Conservation (phyloP, 2,888 invertebrate species). For the Graphium colonna region DNA sequence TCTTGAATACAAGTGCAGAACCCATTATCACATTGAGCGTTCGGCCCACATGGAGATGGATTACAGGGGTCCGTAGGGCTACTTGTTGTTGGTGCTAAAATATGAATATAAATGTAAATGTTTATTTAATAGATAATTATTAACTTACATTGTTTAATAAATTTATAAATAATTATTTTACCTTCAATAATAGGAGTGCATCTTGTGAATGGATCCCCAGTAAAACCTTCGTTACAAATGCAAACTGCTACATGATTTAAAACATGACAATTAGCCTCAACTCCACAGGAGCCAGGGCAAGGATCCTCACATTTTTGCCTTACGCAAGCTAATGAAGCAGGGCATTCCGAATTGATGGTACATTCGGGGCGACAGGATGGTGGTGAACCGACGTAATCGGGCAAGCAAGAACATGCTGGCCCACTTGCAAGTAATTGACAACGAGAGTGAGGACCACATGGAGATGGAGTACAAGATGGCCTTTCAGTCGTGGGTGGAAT, state of each 20-base stretch:
- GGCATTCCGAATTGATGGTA: slow-evolving; percentile 88
- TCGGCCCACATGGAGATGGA: slow-evolving; percentile 86
- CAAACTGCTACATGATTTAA: slow-evolving; percentile 91
- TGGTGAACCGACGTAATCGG: slow-evolving; percentile 88
- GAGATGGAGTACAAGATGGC: slow-evolving; percentile 89
- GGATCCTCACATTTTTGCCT: slow-evolving; percentile 90
- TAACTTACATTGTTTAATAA: neutral
- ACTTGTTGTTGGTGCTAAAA: slow-evolving; percentile 60
- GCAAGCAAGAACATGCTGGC: slow-evolving; percentile 89
- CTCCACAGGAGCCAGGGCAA: slow-evolving; percentile 90
- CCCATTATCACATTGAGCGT: slow-evolving; percentile 84
- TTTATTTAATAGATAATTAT: neutral
- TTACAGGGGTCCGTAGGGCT: slow-evolving; percentile 81
- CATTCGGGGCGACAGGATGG: slow-evolving; percentile 91
- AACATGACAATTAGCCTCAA: slow-evolving; percentile 88
- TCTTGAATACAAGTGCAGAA: slow-evolving; percentile 84
- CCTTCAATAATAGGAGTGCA: slow-evolving; percentile 81
- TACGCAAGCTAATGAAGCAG: slow-evolving; percentile 87
- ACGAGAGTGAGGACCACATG: slow-evolving; percentile 91
- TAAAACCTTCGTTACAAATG: slow-evolving; percentile 86
- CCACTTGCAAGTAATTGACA: slow-evolving; percentile 87
- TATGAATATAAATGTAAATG: slow-evolving; percentile 10
- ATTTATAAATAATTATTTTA: slow-evolving; percentile 29
- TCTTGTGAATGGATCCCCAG: slow-evolving; percentile 90
- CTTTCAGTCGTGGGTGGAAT: slow-evolving; percentile 81